Base-by-base conservation (phyloP, 2,113 vertebrate species). In the Cebidichthys violaceus region DNA sequence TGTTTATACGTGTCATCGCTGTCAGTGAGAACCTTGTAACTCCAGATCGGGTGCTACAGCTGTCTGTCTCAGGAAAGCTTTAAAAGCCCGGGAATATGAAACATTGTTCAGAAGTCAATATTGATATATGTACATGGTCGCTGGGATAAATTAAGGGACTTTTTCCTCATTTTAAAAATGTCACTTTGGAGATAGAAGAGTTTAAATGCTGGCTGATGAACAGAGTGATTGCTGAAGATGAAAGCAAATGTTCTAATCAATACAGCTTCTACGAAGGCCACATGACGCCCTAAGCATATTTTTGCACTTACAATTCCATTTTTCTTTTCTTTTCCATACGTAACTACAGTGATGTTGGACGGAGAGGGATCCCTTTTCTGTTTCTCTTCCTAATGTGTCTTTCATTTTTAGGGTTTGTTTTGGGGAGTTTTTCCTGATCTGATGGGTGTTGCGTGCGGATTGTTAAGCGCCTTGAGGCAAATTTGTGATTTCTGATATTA, bases 1-100 rank as follows among this genome's bases (percentile, higher is more conserved):
- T 43, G 77, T 81, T 80, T 70, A 59, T 4, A 22, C 73, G 24
- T 80, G 69, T 77, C 83, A 71, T 33, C 75, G 0, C 70, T 4
- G 72, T 37, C 65, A 2, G 9, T 22, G 57, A 29, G 73, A 54
- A 69, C 29, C 13, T 8, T 4, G 11, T 1, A 27, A 43, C 31
- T 18, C 3, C 18, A 41, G 41, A 13, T 43, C 35, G 10, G 13
- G 4, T 24, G 27, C 3, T 47, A 18, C 4, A 55, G n/a, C 29
- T 1, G n/a, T 18, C 59, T 3, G 71, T 35, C 43, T 75, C 50
- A 52, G 20, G 18, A 22, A 22, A 22, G 47, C 47, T 57, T 14
- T 14, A 14, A n/a, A 45, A 45, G n/a, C 52, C 9, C 9, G 37
- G n/a, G 17, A 57, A 29, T 6, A 33, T 3, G 9, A 14, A 52